Evolutionary conservation across 2,113 vertebrate genomes (phyloP), one percentile per base, ranked within the genome.

Genomic region (Labeo catla): DNA sequence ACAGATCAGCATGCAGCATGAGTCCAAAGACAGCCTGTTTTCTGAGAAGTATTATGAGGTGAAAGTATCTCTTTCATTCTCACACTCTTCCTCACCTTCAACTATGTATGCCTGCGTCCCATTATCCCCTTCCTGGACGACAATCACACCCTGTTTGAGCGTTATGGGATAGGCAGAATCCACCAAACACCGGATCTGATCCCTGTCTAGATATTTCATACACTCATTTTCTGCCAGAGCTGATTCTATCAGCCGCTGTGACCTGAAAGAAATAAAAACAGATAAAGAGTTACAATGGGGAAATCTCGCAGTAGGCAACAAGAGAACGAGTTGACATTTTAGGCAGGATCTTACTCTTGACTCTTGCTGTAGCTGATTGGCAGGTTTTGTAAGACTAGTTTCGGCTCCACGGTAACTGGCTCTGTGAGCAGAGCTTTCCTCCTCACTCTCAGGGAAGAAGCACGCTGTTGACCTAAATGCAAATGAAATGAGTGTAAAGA

Each of bases 41-140:
- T 8, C 16, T 72, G 65, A 72, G 47, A 21, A 52, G 50, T 34
- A 39, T 54, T 57, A 21, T 39, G 15, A 57, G 76, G 28, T 36
- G 52, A 57, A 10, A 34, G 23, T 8, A 52, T 34, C 4, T 36
- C 28, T 77, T 77, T 19, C 76, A 54, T 54, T 54, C 47, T 78
- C 10, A 3, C 10, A 15, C 43, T 43, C 36, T 45, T 81, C 19
- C 80, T 93, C 91, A 95, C 95, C 95, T 91, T 95, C 95, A 77
- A 95, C 86, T 77, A 95, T 86, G n/a, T 94, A 96, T 39, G 94
- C 94, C 34, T 92, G 91, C 21, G 93, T 89, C 52, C 94, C 94
- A 4, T 70, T 65, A 59, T 92, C 90, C 36, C 95, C 95, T 88
- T 95, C 95, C 86, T 93, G 90, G 63, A 94, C 90, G 84, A 95